Evolutionary conservation across 1,140 invertebrate species (phyloP).

Genomic region (Ceratosolen solmsi): DNA sequence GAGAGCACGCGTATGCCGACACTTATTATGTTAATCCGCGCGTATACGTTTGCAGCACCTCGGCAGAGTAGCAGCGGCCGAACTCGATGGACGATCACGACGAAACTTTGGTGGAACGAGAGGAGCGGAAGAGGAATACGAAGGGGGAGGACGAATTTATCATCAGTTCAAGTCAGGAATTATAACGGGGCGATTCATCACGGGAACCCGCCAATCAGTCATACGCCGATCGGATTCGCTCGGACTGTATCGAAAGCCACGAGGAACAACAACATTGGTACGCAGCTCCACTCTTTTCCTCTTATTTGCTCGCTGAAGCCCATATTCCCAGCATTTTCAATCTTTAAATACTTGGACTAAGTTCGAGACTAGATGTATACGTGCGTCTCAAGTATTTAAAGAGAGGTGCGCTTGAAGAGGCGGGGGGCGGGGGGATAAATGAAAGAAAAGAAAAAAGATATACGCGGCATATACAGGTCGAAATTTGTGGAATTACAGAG

Average conservation of each 20-base stretch:
- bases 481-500: too few relatives aligned
- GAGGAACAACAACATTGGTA: constrained; percentile 9
- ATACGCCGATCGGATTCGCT: constrained; percentile 57
- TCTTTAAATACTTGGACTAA: too few relatives aligned
- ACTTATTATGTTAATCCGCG: constrained; percentile 57
- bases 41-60: not conserved
- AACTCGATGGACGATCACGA: constrained; percentile 43
- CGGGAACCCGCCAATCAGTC: constrained; percentile 67
- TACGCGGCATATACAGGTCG: too few relatives aligned
- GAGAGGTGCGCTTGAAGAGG: too few relatives aligned
- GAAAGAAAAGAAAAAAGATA: too few relatives aligned
- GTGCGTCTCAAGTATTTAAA: too few relatives aligned
- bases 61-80: not conserved
- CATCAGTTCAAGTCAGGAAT: constrained; percentile 70
- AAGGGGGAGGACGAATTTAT: constrained; percentile 65
- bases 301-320: too few relatives aligned
- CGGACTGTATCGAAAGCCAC: too few relatives aligned
- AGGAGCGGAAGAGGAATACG: constrained; percentile 31
- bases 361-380: too few relatives aligned
- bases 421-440: too few relatives aligned
- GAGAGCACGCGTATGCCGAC: constrained; percentile 34
- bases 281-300: too few relatives aligned
- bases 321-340: too few relatives aligned
- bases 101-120: constrained; percentile 40
- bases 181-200: constrained; percentile 72